Conservation (phyloP, 2,888 invertebrate genomes). For the Agrochola lychnidis region DNA sequence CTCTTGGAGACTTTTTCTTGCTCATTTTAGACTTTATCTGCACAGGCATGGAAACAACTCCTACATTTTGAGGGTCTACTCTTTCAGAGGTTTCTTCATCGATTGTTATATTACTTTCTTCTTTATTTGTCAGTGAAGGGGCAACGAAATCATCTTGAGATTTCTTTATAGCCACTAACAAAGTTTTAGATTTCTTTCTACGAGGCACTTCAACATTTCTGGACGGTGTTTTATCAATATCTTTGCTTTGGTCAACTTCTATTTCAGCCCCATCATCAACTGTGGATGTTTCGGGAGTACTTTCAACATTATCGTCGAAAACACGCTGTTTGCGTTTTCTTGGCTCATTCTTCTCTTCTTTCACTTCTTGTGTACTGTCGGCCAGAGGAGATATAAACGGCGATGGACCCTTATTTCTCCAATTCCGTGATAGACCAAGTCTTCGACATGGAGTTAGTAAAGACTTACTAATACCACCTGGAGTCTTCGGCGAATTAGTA, state of each 20-base stretch:
- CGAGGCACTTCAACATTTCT: constrained; percentile 73
- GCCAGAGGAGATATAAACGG: constrained; percentile 85
- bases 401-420: constrained; percentile 81
- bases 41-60: constrained; percentile 62
- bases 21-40: constrained; percentile 68
- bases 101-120: constrained; percentile 20
- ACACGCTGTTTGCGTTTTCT: constrained; percentile 76
- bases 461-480: constrained; percentile 88
- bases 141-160: constrained; percentile 50
- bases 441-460: constrained; percentile 89
- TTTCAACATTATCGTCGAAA: constrained; percentile 62
- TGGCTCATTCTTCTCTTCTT: constrained; percentile 66
- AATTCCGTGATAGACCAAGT: constrained; percentile 88
- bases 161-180: constrained; percentile 67
- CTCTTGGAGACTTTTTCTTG: constrained; percentile 56
- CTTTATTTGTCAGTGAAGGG: constrained; percentile 7
- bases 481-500: constrained; percentile 84
- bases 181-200: constrained; percentile 79
- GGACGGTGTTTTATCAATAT: constrained; percentile 73
- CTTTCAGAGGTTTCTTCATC: constrained; percentile 25
- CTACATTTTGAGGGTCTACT: neutral
- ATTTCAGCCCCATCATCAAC: constrained; percentile 22
- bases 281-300: constrained; percentile 33
- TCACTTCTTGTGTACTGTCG: constrained; percentile 60
- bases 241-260: constrained; percentile 30